phyloP scores from a whole-genome alignment of 2,888 invertebrate species.

The Thereva nobilitata region DNA sequence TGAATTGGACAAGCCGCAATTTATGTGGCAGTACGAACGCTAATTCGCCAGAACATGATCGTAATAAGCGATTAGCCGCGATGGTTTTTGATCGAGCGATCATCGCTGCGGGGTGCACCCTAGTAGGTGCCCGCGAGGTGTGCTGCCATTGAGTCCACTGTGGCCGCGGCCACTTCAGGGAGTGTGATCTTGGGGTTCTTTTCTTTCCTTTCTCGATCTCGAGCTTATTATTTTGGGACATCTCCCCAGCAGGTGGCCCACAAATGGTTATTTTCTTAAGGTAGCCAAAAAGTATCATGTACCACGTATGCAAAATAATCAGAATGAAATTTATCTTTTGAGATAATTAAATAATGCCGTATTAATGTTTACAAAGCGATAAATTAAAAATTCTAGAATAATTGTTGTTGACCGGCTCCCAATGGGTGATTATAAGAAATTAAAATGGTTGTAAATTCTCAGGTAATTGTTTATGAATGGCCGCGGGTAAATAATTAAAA shows the following conservation, averaged over 20 bases:
- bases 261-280: slow-evolving; percentile 8
- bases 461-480: too few species aligned
- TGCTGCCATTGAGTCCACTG: slow-evolving; percentile 10
- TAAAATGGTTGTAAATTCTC: too few species aligned
- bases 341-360: too few species aligned
- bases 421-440: too few species aligned
- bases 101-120: slow-evolving; percentile 32
- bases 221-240: not conserved
- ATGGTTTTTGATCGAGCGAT: slow-evolving; percentile 36
- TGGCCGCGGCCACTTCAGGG: too few species aligned
- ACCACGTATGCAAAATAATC: too few species aligned
- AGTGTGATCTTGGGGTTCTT: not conserved
- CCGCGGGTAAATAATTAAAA: too few species aligned
- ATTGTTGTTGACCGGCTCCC: too few species aligned
- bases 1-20: slow-evolving; percentile 10
- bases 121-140: not conserved
- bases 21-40: slow-evolving; percentile 32
- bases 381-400: too few species aligned
- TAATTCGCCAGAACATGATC: slow-evolving; percentile 32
- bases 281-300: slow-evolving; percentile 2
- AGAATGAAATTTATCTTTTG: too few species aligned
- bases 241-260: slow-evolving; percentile 17
- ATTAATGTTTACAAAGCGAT: too few species aligned
- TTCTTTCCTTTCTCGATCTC: not conserved
- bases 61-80: slow-evolving; percentile 39